A percentile compares a stretch with the other conserved stretches of the same genome.
Conservation (phyloP, 2,113 vertebrate genomes). For the Sceloporus undulatus region DNA sequence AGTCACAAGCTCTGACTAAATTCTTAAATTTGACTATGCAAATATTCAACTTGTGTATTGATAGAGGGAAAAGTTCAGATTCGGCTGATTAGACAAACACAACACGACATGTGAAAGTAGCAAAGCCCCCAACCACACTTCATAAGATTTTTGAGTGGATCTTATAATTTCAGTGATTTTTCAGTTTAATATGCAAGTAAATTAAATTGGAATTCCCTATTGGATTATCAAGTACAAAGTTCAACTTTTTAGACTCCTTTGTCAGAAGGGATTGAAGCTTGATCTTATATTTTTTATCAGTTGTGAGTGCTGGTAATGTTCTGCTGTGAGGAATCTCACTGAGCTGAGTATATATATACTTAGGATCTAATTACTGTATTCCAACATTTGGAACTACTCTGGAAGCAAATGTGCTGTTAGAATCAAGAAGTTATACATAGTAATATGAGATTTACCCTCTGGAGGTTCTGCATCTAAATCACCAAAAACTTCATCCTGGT, state of each 20-base stretch:
- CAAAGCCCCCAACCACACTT: background rate
- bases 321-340: background rate
- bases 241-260: background rate
- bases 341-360: too few relatives aligned
- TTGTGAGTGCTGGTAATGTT: background rate
- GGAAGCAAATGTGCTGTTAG: background rate
- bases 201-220: background rate
- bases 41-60: background rate
- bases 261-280: background rate
- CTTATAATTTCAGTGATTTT: background rate
- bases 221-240: background rate
- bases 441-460: slow-evolving; percentile 83
- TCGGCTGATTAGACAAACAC: background rate
- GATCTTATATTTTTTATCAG: background rate
- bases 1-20: background rate
- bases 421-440: background rate
- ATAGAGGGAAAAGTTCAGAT: background rate
- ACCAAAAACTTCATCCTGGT: slow-evolving; percentile 97
- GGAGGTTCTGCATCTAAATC: slow-evolving; percentile 96
- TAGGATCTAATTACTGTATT: background rate
- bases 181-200: background rate
- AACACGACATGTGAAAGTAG: background rate
- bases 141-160: background rate
- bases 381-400: background rate
- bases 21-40: background rate